Evolutionary conservation across 2,113 vertebrate species (phyloP).

Genomic region (Nerophis ophidion): DNA sequence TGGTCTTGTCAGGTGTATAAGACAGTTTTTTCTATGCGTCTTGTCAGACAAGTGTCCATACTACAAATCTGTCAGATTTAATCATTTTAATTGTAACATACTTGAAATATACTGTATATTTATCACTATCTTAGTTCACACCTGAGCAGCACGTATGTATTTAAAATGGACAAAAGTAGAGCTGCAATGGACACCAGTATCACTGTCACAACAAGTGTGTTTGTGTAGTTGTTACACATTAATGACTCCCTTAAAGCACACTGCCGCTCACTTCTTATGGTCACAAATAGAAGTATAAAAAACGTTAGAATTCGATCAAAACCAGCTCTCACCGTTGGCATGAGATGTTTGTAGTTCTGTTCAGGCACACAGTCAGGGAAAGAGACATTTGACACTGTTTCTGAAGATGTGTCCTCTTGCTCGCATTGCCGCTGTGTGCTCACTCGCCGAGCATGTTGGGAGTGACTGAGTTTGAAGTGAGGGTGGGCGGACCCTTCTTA

Average conservation of each 20-base stretch:
- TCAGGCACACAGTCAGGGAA: conserved; percentile 13
- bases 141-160: background rate
- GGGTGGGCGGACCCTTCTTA: no score
- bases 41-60: background rate
- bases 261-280: background rate
- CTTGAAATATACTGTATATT: conserved; percentile 3
- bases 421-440: conserved; percentile 26
- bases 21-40: conserved; percentile 10
- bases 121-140: conserved; percentile 16
- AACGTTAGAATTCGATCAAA: background rate
- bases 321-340: conserved; percentile 49
- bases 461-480: conserved; percentile 46
- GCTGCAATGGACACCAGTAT: background rate
- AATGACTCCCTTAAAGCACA: background rate
- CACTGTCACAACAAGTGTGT: conserved; percentile 33
- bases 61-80: background rate
- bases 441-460: conserved; percentile 53
- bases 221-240: conserved; percentile 22
- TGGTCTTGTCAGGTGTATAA: conserved; percentile 64
- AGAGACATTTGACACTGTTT: conserved; percentile 17
- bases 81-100: no score
- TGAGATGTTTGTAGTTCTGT: conserved; percentile 22
- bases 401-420: conserved; percentile 12
- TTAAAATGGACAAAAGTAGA: background rate
- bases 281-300: background rate